A percentile compares a stretch with the other conserved stretches of the same genome.
These are phyloP conservation scores for Limulus polyphemus DNA, from an alignment of 2,888 invertebrate species.

Conservation along the genomic window DNA sequence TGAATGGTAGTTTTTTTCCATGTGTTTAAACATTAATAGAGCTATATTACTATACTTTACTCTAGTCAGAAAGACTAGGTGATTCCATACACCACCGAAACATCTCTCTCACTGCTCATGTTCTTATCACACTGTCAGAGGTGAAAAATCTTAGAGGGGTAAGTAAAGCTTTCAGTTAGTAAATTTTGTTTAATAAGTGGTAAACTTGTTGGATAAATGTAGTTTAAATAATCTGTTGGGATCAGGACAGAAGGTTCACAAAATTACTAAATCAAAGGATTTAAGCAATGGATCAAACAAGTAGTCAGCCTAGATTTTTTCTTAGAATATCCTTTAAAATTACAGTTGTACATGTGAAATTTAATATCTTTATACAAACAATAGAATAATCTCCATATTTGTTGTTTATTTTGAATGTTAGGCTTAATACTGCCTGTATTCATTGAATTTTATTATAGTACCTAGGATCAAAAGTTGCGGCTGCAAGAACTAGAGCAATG, in stretches of 20 bases:
- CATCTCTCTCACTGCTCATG: conserved; percentile 83
- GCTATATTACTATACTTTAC: not conserved
- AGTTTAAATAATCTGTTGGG: not conserved
- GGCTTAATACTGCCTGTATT: not conserved
- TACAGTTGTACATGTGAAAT: no score
- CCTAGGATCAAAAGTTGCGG: conserved; percentile 58
- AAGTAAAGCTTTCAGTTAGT: conserved; percentile 29
- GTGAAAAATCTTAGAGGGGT: conserved; percentile 64
- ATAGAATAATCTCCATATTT: no score
- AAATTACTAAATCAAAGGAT: not conserved
- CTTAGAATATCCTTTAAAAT: no score
- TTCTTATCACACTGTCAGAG: conserved; percentile 65
- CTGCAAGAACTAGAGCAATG: conserved; percentile 61
- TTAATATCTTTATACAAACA: no score
- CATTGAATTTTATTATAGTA: conserved; percentile 25
- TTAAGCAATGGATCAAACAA: no score
- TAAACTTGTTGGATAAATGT: no score
- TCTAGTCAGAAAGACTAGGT: conserved; percentile 19
- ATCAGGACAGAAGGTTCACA: not conserved
- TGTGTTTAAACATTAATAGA: no score
- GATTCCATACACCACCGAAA: conserved; percentile 43
- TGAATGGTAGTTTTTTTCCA: no score
- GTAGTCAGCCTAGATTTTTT: no score
- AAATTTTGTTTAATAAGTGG: not conserved
- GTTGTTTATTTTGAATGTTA: no score